Base-by-base conservation (phyloP, 1,140 invertebrate species). In the Kradibia gibbosae region DNA sequence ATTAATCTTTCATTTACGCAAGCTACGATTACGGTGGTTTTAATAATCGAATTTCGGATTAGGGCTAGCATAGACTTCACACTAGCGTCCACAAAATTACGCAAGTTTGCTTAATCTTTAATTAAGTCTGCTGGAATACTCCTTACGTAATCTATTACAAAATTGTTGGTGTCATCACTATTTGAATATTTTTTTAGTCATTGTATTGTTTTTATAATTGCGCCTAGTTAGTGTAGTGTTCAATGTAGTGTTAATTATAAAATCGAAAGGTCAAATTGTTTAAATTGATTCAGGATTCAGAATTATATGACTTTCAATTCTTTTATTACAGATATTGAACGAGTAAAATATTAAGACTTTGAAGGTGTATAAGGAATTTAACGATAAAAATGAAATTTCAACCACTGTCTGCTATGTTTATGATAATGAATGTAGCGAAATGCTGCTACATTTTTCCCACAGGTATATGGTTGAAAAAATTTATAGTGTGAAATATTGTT, bases 401-500 rank as follows among this genome's bases (percentile, higher is more conserved):
- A 28, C 82, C 71, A 3, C 70, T 84, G 42, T 65, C 85, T 65
- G 72, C 85, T 71, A 70, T 85, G 82, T 86, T 85, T 67, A 82
- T 84, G 48, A 83, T 84, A 60, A 81, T 83, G 42, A 85, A 79
- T 78, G 80, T 85, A 70, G 82, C 84, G 48, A 78, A 80, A 45
- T 81, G 88, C 84, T 91, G 90, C 87, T 91, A 91, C 87, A 86
- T 90, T 84, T 91, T 86, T 77, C 89, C 90, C 78, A 88, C 90
- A 91, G 90, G 90, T 91, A 89, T 65, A 85, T 78, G 2, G 1
- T 3, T 36, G n/a, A 65, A 65, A 65, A 25, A 1, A 15, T 65
- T 65, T 8, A 36, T 36, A 60, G 28, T 10, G 57, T 60, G 57
- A 60, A 60, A 60, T 31, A 31, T 31, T 60, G 28, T 60, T 45